phyloP scores from a whole-genome alignment of 2,888 invertebrate species.

The Epinotia brunnichana region DNA sequence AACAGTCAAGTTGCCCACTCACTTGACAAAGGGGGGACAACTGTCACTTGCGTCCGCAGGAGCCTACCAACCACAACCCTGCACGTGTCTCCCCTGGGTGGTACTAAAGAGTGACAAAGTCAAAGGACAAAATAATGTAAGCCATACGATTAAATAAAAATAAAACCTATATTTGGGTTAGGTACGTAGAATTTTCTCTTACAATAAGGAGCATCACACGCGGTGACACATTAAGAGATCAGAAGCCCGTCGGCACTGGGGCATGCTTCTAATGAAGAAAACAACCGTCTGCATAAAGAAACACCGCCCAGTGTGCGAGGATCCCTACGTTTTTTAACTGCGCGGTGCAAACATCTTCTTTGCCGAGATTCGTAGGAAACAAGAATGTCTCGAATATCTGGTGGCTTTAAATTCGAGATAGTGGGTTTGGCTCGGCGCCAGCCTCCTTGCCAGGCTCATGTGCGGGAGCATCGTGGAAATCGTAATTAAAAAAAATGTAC shows the following conservation, averaged over 20 bases:
- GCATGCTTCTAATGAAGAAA: conserved; percentile 65
- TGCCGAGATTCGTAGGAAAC: conserved; percentile 49
- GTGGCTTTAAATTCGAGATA: conserved; percentile 64
- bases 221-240: conserved; percentile 45
- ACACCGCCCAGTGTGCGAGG: conserved; percentile 54
- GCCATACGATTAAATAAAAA: not conserved
- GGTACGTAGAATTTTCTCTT: not conserved
- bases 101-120: no score
- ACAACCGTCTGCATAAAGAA: conserved; percentile 64
- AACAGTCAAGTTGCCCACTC: no score
- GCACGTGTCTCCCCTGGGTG: no score
- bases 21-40: no score
- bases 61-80: no score
- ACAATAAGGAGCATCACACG: conserved; percentile 1
- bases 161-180: no score
- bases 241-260: conserved; percentile 52
- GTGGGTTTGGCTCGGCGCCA: conserved; percentile 66
- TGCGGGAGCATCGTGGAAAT: conserved; percentile 51
- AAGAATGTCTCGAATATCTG: conserved; percentile 59
- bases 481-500: conserved; percentile 58
- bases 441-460: conserved; percentile 60
- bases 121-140: no score
- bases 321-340: conserved; percentile 54
- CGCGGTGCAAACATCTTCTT: conserved; percentile 47
- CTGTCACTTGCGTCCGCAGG: no score